These are phyloP conservation scores for Eufriesea mexicana DNA, from an alignment of 1,140 invertebrate species.

Conservation along the genomic window DNA sequence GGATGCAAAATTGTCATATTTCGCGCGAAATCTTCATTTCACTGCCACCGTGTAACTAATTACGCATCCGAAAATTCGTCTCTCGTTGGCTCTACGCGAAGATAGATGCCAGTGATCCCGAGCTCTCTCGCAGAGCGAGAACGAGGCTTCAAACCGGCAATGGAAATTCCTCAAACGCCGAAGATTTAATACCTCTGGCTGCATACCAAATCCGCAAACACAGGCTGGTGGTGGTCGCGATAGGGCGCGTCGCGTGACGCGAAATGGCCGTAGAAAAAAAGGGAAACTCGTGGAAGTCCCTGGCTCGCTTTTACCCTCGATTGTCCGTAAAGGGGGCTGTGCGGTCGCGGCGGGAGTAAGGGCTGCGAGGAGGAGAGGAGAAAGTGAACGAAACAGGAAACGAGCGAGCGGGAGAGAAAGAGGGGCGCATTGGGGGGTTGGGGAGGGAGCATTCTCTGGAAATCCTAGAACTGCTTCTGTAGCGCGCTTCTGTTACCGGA, in stretches of 20 bases:
- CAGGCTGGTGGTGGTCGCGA: conserved; percentile 11
- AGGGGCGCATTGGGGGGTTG: too few species aligned
- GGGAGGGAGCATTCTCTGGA: conserved; percentile 55
- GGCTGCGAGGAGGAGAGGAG: neutral
- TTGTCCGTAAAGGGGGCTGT: conserved; percentile 23
- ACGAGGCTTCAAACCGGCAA: conserved; percentile 22
- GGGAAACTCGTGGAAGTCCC: conserved; percentile 47
- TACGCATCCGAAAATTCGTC: too few species aligned
- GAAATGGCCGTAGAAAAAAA: conserved; percentile 33
- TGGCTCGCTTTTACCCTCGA: conserved; percentile 43
- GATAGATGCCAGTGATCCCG: neutral
- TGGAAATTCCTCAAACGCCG: conserved; percentile 36
- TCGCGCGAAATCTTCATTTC: too few species aligned
- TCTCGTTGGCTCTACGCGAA: too few species aligned
- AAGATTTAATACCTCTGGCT: conserved; percentile 53
- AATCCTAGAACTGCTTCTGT: conserved; percentile 54
- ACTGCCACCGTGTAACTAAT: too few species aligned
- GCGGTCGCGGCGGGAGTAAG: neutral
- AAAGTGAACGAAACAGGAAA: neutral
- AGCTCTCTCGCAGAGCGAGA: neutral
- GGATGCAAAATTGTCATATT: too few species aligned
- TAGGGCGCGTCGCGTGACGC: conserved; percentile 27
- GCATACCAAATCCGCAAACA: conserved; percentile 50
- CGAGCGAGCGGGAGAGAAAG: neutral
- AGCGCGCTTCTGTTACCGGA: conserved; percentile 48